Evolutionary conservation across 2,797 vertebrate species (phyloP).

Genomic region (Halcyon chelicuti): DNA sequence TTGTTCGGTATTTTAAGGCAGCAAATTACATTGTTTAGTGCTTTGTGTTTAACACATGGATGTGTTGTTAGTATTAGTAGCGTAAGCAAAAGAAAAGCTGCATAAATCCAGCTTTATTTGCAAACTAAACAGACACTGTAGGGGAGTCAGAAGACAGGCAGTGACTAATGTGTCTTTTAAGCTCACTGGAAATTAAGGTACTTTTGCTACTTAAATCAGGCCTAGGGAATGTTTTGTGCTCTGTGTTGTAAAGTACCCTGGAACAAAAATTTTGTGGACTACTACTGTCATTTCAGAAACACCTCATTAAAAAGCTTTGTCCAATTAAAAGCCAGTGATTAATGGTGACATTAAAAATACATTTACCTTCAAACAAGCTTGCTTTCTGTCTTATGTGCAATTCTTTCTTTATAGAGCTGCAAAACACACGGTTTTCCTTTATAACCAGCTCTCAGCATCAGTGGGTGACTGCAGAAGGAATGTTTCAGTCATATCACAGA

Average conservation of each 20-base stretch:
- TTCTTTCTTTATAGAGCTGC: constrained; percentile 14
- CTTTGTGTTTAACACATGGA: constrained; percentile 41
- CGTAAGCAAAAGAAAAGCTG: constrained; percentile 38
- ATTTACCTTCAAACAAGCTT: constrained; percentile 68
- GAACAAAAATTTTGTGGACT: not conserved
- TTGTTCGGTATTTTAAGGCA: constrained; percentile 79
- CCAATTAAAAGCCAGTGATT: constrained; percentile 67
- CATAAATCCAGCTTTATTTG: constrained; percentile 59
- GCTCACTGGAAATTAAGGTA: constrained; percentile 32
- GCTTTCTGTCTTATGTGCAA: not conserved
- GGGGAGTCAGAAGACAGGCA: constrained; percentile 1
- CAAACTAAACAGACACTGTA: constrained; percentile 55
- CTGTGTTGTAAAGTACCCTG: not conserved
- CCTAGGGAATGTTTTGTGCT: constrained; percentile 33
- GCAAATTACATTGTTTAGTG: constrained; percentile 61
- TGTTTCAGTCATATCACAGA: not conserved
- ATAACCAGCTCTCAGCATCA: not conserved
- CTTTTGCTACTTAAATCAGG: constrained; percentile 40
- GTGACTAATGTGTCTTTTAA: constrained; percentile 21
- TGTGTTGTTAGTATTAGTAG: not conserved
- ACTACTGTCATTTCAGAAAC: constrained; percentile 31
- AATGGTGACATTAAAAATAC: constrained; percentile 59
- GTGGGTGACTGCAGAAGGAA: not conserved
- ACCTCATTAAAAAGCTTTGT: constrained; percentile 59
- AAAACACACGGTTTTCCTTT: not conserved